phyloP scores from a whole-genome alignment of 2,888 invertebrate species.

The Drosophila tanythrix region DNA sequence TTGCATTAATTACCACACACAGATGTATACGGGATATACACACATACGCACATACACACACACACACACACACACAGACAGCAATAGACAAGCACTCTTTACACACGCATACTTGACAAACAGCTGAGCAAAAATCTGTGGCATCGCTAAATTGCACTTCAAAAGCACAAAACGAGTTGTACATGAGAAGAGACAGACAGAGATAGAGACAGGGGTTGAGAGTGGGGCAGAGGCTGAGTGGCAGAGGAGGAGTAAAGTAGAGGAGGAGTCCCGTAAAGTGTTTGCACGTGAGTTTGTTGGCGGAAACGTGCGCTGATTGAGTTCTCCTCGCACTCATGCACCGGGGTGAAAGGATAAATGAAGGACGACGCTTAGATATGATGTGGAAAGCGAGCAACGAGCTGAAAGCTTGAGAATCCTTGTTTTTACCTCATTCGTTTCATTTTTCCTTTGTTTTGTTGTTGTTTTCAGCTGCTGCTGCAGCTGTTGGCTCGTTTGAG shows the following conservation, averaged over 20 bases:
- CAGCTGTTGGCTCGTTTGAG: conserved; percentile 29
- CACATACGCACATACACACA: conserved; percentile 10
- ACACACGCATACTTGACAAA: conserved; percentile 45
- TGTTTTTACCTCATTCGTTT: conserved; percentile 26
- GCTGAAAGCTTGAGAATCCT: conserved; percentile 42
- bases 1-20: conserved; percentile 77
- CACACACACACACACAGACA: conserved; percentile 1
- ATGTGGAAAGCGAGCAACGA: conserved; percentile 46
- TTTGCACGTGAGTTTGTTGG: conserved; percentile 78
- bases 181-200: not conserved
- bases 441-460: conserved; percentile 5
- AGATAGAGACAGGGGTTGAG: not conserved
- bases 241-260: not conserved
- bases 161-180: conserved; percentile 54
- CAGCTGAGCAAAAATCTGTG: conserved; percentile 68
- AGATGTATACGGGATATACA: not conserved
- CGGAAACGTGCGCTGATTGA: conserved; percentile 80
- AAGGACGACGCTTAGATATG: conserved; percentile 77
- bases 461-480: conserved; percentile 14
- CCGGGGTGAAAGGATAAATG: conserved; percentile 72
- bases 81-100: not conserved
- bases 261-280: conserved; percentile 65
- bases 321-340: conserved; percentile 58
- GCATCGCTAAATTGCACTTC: conserved; percentile 78
- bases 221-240: no score